Evolutionary conservation across 2,888 invertebrate species (phyloP).

Genomic region (Eristalis pertinax): DNA sequence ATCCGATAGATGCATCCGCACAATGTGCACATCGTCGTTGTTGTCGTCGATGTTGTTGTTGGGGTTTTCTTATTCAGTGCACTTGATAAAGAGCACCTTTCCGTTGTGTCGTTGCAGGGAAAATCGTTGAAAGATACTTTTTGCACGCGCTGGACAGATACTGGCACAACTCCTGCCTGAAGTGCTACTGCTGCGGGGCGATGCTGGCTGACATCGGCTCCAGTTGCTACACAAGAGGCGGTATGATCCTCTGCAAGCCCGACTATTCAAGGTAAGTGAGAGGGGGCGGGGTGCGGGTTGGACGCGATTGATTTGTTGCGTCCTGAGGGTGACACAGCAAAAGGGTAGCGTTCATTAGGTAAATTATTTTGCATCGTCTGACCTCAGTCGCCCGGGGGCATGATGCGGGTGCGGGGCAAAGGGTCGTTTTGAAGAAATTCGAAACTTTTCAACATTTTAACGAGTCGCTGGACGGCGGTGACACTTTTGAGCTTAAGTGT

Average conservation of each 20-base stretch:
- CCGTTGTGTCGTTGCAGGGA: slow-evolving; percentile 76
- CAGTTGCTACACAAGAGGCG: slow-evolving; percentile 94
- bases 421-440: slow-evolving; percentile 37
- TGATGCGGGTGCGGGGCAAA: neutral
- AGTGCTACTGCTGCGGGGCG: slow-evolving; percentile 94
- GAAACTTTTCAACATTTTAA: slow-evolving; percentile 57
- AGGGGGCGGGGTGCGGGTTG: neutral
- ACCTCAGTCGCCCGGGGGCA: neutral
- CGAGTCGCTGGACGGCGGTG: slow-evolving; percentile 20
- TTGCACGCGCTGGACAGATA: slow-evolving; percentile 94
- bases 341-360: slow-evolving; percentile 43
- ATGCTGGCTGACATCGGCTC: slow-evolving; percentile 93
- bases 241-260: slow-evolving; percentile 96
- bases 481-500: slow-evolving; percentile 39
- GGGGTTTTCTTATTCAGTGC: neutral
- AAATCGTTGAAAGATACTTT: slow-evolving; percentile 93
- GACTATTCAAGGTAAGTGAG: slow-evolving; percentile 92
- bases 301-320: neutral
- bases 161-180: slow-evolving; percentile 96
- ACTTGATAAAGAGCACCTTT: slow-evolving; percentile 15
- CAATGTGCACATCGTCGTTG: neutral
- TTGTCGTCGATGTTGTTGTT: neutral
- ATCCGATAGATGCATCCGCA: neutral
- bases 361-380: slow-evolving; percentile 38
- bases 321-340: neutral